Evolutionary conservation across 2,888 invertebrate genomes (phyloP).

Genomic region (Macroteleia sp.): DNA sequence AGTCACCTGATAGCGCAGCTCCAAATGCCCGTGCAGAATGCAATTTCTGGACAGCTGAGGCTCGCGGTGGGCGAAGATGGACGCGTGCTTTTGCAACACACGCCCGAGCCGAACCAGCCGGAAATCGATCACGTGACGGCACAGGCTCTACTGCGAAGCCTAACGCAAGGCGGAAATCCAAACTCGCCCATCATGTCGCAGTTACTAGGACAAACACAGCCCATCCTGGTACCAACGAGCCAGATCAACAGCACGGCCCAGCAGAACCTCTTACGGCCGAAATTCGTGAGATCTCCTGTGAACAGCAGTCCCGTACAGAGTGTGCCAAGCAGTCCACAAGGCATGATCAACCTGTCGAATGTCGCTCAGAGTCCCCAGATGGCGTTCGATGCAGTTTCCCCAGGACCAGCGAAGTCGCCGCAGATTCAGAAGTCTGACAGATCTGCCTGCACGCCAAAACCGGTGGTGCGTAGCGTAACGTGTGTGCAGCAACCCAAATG

Average conservation of each 20-base stretch:
- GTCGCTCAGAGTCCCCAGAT: constrained; percentile 37
- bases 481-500: constrained; percentile 66
- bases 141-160: constrained; percentile 79
- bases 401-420: constrained; percentile 44
- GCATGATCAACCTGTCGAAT: constrained; percentile 57
- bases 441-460: constrained; percentile 40
- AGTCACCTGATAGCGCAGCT: constrained; percentile 85
- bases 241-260: constrained; percentile 5
- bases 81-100: constrained; percentile 87
- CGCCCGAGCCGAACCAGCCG: constrained; percentile 84
- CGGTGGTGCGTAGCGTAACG: constrained; percentile 38
- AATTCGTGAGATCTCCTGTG: constrained; percentile 74
- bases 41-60: constrained; percentile 86
- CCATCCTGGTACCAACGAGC: constrained; percentile 68
- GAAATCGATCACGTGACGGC: constrained; percentile 81
- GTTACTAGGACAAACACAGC: constrained; percentile 77
- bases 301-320: constrained; percentile 71
- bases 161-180: constrained; percentile 79
- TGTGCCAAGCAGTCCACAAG: constrained; percentile 74
- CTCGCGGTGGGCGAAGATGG: constrained; percentile 89
- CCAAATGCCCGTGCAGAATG: constrained; percentile 83
- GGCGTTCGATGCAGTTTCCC: constrained; percentile 41
- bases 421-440: constrained; percentile 40
- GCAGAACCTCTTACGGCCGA: constrained; percentile 67
- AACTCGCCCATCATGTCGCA: constrained; percentile 82